These are phyloP conservation scores for Drosophila malerkotliana DNA, from an alignment of 1,140 invertebrate species.

Conservation along the genomic window DNA sequence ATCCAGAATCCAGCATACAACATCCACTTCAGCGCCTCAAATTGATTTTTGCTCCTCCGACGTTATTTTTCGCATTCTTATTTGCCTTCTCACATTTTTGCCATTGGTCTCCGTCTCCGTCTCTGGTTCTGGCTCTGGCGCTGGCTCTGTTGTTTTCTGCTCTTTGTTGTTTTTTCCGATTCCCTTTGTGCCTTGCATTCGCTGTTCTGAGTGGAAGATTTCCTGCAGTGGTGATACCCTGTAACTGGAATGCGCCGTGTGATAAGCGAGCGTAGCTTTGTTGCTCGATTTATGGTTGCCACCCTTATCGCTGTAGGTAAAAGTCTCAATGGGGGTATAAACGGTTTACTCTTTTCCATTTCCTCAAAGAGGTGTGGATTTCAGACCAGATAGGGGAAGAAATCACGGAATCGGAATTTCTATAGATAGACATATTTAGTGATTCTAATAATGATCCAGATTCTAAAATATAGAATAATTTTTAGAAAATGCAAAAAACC, in stretches of 20 bases:
- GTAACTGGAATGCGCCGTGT: not conserved
- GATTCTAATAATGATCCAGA: too few relatives aligned
- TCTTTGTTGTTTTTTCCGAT: slow-evolving; percentile 73
- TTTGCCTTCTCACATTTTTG: slow-evolving; percentile 71
- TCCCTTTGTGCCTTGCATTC: slow-evolving; percentile 76
- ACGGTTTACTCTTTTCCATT: slow-evolving; percentile 7
- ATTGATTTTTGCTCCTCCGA: slow-evolving; percentile 70
- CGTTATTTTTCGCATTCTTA: slow-evolving; percentile 67
- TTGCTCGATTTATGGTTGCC: not conserved
- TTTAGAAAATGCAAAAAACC: slow-evolving; percentile 2
- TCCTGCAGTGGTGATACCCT: slow-evolving; percentile 20
- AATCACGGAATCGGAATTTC: not conserved
- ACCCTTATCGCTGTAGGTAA: slow-evolving; percentile 13
- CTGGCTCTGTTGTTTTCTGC: slow-evolving; percentile 45
- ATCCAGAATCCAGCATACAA: slow-evolving; percentile 53
- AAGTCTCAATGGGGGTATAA: not conserved
- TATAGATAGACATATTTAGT: too few relatives aligned
- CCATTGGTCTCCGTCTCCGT: slow-evolving; percentile 13
- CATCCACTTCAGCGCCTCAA: slow-evolving; percentile 50
- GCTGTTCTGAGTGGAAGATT: slow-evolving; percentile 11
- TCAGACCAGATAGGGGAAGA: not conserved
- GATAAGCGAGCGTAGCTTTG: slow-evolving; percentile 17
- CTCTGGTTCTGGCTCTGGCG: not conserved
- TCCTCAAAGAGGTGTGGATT: slow-evolving; percentile 7
- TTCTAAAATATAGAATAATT: not conserved